Conservation (phyloP, 2,113 vertebrate genomes). For the Halcyon malimbica region DNA sequence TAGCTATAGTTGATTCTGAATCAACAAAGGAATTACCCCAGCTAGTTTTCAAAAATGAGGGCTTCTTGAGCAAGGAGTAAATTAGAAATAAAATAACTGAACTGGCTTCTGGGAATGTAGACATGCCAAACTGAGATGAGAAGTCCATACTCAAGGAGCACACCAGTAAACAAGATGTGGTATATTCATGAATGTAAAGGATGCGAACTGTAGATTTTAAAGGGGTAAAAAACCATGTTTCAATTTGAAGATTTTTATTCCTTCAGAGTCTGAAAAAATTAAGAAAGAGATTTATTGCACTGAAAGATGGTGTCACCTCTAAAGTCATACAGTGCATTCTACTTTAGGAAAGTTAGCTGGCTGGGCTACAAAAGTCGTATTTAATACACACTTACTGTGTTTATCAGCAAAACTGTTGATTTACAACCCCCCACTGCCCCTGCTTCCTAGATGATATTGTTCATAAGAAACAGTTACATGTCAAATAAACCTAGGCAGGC, state of each 20-base stretch:
- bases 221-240: neutral
- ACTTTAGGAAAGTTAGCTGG: neutral
- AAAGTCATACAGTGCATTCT: neutral
- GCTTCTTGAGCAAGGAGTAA: neutral
- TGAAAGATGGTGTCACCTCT: neutral
- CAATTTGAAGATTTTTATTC: neutral
- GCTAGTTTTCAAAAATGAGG: neutral
- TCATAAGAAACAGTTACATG: neutral
- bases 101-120: neutral
- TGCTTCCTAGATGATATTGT: neutral
- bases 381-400: neutral
- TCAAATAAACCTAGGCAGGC: neutral
- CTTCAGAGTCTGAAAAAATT: neutral
- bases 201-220: neutral
- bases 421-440: fast-evolving
- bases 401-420: neutral
- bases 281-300: neutral
- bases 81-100: neutral
- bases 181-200: neutral
- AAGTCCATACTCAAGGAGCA: neutral
- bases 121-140: neutral
- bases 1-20: neutral
- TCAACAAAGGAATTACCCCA: neutral
- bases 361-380: neutral
- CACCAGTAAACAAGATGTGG: neutral